Percentiles rank a stretch among this genome's conserved stretches.
Conservation (phyloP, 2,113 vertebrate species). For the Ia io region DNA sequence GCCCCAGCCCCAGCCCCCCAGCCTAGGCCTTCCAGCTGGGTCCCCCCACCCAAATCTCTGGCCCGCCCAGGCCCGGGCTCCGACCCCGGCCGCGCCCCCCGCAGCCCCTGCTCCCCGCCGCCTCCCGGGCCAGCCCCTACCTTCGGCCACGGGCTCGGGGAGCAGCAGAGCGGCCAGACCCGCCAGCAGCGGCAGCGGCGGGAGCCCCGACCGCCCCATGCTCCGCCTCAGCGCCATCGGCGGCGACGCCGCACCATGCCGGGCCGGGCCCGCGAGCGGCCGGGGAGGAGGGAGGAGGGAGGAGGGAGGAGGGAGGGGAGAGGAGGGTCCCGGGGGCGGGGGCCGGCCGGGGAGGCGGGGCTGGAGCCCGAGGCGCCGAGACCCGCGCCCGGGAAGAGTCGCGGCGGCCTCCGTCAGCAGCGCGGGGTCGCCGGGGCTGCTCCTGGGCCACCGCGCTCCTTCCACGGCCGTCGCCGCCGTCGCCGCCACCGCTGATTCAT, state of each 20-base stretch:
- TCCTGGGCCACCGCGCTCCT: constrained; percentile 43
- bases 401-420: background rate
- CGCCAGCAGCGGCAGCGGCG: constrained; percentile 54
- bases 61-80: constrained; percentile 36
- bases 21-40: constrained; percentile 8
- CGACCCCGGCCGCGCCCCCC: background rate
- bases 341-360: constrained; percentile 40
- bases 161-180: constrained; percentile 66
- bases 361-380: background rate
- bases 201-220: constrained; percentile 70
- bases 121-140: constrained; percentile 43
- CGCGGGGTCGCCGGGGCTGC: constrained; percentile 43
- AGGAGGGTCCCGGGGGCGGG: constrained; percentile 31
- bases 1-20: background rate
- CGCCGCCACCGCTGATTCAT: constrained; percentile 74
- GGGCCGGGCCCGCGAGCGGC: constrained; percentile 67
- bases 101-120: background rate
- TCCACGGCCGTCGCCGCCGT: constrained; percentile 44
- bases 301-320: background rate
- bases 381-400: background rate
- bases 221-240: constrained; percentile 79
- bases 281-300: background rate
- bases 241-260: constrained; percentile 77
- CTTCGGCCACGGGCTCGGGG: constrained; percentile 60
- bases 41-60: background rate